Percentiles rank a stretch among this genome's conserved stretches.
These are phyloP conservation scores for Scaptomyza tumidula DNA, from an alignment of 2,888 invertebrate species.

Conservation along the genomic window DNA sequence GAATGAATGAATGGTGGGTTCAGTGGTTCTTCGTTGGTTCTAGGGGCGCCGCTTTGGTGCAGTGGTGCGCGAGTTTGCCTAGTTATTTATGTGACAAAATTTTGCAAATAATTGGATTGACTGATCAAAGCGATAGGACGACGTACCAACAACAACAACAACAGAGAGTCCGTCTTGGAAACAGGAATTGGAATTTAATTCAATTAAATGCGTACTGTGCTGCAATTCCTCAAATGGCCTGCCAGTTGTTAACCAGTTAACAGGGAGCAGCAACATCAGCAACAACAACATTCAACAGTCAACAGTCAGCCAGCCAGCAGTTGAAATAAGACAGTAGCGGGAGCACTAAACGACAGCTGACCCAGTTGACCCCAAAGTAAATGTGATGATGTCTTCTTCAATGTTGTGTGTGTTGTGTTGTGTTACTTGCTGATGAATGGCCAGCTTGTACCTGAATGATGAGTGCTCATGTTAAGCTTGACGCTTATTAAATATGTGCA, in stretches of 20 bases:
- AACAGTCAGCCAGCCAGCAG: not conserved
- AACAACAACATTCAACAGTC: not conserved
- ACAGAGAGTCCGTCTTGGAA: slow-evolving; percentile 5
- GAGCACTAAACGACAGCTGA: slow-evolving; percentile 55
- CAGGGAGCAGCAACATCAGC: slow-evolving; percentile 6
- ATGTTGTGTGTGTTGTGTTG: slow-evolving; percentile 32
- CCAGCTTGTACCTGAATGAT: slow-evolving; percentile 58
- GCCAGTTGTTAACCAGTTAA: slow-evolving; percentile 65
- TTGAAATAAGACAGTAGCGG: not conserved
- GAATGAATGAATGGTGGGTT: slow-evolving; percentile 13
- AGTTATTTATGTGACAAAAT: slow-evolving; percentile 85
- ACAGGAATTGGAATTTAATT: slow-evolving; percentile 81
- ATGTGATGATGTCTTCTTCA: slow-evolving; percentile 60
- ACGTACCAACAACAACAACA: slow-evolving; percentile 18
- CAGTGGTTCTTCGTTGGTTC: slow-evolving; percentile 12
- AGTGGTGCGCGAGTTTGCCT: slow-evolving; percentile 49
- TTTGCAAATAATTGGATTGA: slow-evolving; percentile 85
- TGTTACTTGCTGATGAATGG: slow-evolving; percentile 53
- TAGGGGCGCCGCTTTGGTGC: slow-evolving; percentile 49
- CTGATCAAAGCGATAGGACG: slow-evolving; percentile 83
- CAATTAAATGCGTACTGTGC: slow-evolving; percentile 83
- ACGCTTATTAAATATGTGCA: slow-evolving; percentile 77
- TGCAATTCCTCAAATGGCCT: slow-evolving; percentile 79
- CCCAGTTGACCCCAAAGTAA: slow-evolving; percentile 66
- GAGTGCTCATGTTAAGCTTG: slow-evolving; percentile 65